Evolutionary conservation across 2,797 vertebrate species (phyloP), one percentile per base, ranked within the genome.

Genomic region (Anguilla obscura): DNA sequence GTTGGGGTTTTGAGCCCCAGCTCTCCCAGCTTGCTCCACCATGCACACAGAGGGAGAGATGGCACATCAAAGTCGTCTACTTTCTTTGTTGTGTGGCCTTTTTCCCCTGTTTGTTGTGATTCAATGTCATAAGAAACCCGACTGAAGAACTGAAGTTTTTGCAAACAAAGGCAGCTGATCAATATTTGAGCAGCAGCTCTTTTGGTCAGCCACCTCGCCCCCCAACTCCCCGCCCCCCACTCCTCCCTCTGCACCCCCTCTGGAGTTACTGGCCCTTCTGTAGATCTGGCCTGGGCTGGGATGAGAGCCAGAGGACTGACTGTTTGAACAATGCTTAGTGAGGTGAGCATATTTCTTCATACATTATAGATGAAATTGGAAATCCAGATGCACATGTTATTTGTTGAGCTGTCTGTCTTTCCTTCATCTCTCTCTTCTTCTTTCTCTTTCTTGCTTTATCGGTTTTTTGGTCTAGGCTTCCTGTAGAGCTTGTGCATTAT

Each of bases 51-150:
- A 30, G 40, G 33, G 36, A 63, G 58, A 58, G 36, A 56, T 84
- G 30, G 24, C 16, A 33, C 27, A 50, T 63, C 56, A 50, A 84
- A 66, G 60, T 84, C n/a, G 12, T 52, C 40, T 48, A 3, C 40
- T 33, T 9, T 89, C 89, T 93, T 91, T 94, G 89, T 92, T 91
- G 82, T 85, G 87, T 90, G 90, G 90, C 90, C 91, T 92, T 93
- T 91, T 91, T 86, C 84, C 90, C 89, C 88, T 58, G 74, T 74
- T 71, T 85, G 56, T 66, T 69, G 54, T 74, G 76, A 87, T 87
- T 4, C 84, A 88, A 86, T 94, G 93, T 92, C 60, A 2, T 18
- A 84, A 89, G 74, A 91, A 69, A 10, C 86, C 90, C 69, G 91
- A 66, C 90, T 86, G 76, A 86, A 86, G 89, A 88, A 87, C 87